Percentiles rank a stretch among this genome's conserved stretches.
Evolutionary conservation across 2,888 invertebrate species (phyloP).

Genomic region (Venustoraphidia nigricollis): DNA sequence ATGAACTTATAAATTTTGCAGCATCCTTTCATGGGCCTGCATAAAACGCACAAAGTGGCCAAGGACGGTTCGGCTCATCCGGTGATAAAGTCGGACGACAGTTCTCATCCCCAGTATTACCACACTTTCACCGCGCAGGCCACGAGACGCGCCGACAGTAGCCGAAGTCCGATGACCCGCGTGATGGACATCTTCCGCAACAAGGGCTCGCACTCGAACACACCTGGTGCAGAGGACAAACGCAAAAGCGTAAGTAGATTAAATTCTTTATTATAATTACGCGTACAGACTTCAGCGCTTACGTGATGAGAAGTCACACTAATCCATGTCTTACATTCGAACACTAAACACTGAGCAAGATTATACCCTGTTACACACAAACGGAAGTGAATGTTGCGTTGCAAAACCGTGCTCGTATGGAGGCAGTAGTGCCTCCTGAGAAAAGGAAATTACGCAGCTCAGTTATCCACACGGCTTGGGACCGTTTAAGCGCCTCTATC

Average conservation of each 20-base stretch:
- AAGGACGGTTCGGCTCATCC: constrained; percentile 58
- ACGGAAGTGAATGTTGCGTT: no score
- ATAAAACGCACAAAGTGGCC: constrained; percentile 26
- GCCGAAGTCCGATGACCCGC: constrained; percentile 70
- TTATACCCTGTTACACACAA: no score
- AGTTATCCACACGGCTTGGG: no score
- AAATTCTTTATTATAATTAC: neutral
- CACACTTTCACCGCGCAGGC: constrained; percentile 51
- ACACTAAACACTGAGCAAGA: no score
- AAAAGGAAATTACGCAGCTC: no score
- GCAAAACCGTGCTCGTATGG: no score
- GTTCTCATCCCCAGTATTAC: constrained; percentile 42
- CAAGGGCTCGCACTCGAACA: constrained; percentile 48
- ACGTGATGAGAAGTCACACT: no score
- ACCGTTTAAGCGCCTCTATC: no score
- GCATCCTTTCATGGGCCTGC: constrained; percentile 34
- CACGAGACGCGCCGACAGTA: constrained; percentile 38
- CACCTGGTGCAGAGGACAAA: constrained; percentile 36
- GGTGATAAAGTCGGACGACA: constrained; percentile 35
- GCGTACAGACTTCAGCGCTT: no score
- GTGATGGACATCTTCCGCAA: constrained; percentile 83
- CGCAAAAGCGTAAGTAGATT: constrained; percentile 46
- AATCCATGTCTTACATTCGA: no score
- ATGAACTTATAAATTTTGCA: constrained; percentile 14
- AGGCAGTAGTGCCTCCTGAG: no score